Evolutionary conservation across 2,797 vertebrate species (phyloP).

Genomic region (Thunnus albacares): DNA sequence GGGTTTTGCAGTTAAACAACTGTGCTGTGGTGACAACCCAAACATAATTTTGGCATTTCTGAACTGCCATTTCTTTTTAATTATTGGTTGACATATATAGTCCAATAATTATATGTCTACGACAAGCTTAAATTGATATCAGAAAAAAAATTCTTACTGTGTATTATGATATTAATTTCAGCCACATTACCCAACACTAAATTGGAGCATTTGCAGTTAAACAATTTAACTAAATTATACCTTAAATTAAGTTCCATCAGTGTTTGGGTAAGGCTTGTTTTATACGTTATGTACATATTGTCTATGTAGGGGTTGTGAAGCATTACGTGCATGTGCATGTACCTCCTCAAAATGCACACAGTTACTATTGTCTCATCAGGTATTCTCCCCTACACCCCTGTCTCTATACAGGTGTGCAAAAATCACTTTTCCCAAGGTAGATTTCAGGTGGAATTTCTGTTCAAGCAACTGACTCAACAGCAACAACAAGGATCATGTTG

Average conservation of each 20-base stretch:
- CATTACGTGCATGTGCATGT: conserved; percentile 3
- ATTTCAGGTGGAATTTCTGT: conserved; percentile 42
- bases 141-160: neutral
- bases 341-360: conserved; percentile 27
- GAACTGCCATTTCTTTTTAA: neutral
- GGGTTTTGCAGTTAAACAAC: no score
- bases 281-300: neutral
- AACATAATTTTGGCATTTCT: neutral
- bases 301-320: neutral
- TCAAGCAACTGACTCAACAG: conserved; percentile 1
- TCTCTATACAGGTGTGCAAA: conserved; percentile 1
- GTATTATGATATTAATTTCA: neutral
- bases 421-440: neutral
- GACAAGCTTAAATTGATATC: no score
- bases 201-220: neutral
- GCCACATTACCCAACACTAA: no score
- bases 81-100: neutral
- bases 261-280: neutral
- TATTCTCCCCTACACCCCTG: conserved; percentile 10
- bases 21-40: no score
- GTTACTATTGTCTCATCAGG: conserved; percentile 20
- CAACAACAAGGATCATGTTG: conserved; percentile 9
- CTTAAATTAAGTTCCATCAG: neutral
- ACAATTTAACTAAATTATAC: neutral
- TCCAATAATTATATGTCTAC: no score